These are phyloP conservation scores for Hetaerina americana DNA, from an alignment of 1,140 invertebrate genomes.

Conservation along the genomic window DNA sequence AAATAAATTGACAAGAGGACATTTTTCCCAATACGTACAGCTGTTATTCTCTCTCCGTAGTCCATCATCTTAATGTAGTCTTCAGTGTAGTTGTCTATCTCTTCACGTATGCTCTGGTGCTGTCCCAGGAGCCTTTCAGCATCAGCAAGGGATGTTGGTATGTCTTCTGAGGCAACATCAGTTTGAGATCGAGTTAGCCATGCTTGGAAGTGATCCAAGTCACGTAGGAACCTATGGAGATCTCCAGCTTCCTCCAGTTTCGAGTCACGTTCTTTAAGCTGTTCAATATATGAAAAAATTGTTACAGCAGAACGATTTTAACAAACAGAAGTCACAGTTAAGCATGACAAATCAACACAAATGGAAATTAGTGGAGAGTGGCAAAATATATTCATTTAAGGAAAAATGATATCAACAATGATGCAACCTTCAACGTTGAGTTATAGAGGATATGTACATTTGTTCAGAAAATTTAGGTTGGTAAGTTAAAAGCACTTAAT, in stretches of 20 bases:
- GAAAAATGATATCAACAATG: too few relatives aligned
- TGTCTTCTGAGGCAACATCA: conserved; percentile 95
- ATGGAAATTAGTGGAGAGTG: too few relatives aligned
- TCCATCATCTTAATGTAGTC: conserved; percentile 99
- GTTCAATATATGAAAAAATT: conserved; percentile 18
- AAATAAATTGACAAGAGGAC: too few relatives aligned
- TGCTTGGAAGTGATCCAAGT: conserved; percentile 98
- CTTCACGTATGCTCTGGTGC: conserved; percentile 95
- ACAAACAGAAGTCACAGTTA: too few relatives aligned
- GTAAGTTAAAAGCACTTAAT: too few relatives aligned
- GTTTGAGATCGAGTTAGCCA: conserved; percentile 98
- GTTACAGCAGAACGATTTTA: too few relatives aligned
- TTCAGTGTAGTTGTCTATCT: conserved; percentile 97
- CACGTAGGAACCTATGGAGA: conserved; percentile 92
- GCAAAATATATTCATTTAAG: too few relatives aligned
- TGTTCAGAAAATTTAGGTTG: too few relatives aligned
- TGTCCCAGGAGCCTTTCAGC: conserved; percentile 92
- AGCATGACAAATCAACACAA: too few relatives aligned
- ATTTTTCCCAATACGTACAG: conserved; percentile 37
- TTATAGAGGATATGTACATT: too few relatives aligned
- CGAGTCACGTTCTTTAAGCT: conserved; percentile 90
- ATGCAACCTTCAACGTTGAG: too few relatives aligned
- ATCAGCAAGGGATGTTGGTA: conserved; percentile 88
- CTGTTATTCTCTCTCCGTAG: conserved; percentile 89
- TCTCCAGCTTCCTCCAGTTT: conserved; percentile 98